phyloP scores from a whole-genome alignment of 2,888 invertebrate species.

The Cylloceria caligata region DNA sequence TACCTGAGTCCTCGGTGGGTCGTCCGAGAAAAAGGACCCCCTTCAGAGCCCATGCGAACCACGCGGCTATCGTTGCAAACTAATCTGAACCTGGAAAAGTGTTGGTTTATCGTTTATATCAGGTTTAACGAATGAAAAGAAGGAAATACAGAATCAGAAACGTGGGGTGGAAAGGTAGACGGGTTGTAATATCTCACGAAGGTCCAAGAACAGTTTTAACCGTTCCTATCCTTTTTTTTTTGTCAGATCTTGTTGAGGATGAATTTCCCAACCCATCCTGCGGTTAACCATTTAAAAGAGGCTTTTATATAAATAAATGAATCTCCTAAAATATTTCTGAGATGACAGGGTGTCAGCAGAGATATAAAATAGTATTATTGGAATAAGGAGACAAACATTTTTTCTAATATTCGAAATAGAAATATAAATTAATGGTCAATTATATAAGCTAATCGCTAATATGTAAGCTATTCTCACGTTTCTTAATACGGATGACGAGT shows the following conservation, averaged over 20 bases:
- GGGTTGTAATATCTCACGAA: conserved; percentile 63
- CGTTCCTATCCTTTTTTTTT: conserved; percentile 54
- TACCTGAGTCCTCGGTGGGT: conserved; percentile 71
- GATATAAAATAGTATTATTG: not conserved
- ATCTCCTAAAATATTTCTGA: not conserved
- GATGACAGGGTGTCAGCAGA: not conserved
- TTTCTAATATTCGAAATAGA: not conserved
- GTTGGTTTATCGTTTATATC: conserved; percentile 73
- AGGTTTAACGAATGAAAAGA: conserved; percentile 40
- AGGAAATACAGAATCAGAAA: conserved; percentile 22
- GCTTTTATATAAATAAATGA: conserved; percentile 18
- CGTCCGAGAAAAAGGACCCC: conserved; percentile 68
- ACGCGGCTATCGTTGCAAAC: conserved; percentile 31
- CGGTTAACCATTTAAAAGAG: conserved; percentile 41
- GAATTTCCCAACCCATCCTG: conserved; percentile 49
- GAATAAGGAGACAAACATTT: not conserved
- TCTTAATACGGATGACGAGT: not conserved
- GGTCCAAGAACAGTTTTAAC: conserved; percentile 61
- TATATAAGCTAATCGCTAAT: no score
- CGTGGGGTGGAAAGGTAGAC: conserved; percentile 23
- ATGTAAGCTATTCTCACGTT: not conserved
- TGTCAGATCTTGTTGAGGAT: conserved; percentile 23
- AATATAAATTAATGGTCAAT: not conserved
- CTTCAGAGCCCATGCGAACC: conserved; percentile 60
- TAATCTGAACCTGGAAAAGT: conserved; percentile 55